Conservation (phyloP, 2,797 vertebrate species). For the Acanthurus tractus region DNA sequence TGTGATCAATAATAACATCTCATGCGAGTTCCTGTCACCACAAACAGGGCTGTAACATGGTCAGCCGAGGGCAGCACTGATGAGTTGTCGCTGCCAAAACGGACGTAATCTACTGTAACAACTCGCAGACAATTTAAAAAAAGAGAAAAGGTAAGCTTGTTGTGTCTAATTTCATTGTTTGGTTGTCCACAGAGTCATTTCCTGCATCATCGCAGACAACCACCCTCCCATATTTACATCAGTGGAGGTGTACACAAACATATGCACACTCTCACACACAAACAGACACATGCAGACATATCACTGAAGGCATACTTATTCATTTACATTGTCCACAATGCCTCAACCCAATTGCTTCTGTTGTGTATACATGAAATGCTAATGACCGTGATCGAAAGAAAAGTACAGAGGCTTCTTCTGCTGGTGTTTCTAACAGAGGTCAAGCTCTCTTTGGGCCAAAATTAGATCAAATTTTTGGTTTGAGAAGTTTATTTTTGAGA, state of each 20-base stretch:
- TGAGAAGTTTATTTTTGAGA: neutral
- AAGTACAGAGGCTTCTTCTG: neutral
- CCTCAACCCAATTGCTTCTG: conserved; percentile 32
- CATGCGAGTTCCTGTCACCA: neutral
- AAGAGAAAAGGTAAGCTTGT: neutral
- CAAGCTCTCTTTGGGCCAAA: neutral
- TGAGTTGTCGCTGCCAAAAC: neutral
- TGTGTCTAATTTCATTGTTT: conserved; percentile 31
- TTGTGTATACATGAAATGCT: conserved; percentile 65
- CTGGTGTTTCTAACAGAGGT: conserved; percentile 22
- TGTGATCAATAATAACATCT: conserved; percentile 9
- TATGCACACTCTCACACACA: neutral
- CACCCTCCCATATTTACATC: conserved; percentile 61
- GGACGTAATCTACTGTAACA: neutral
- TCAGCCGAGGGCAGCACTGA: neutral
- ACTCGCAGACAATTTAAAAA: neutral
- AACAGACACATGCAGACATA: conserved; percentile 2
- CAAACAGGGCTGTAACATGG: conserved; percentile 38
- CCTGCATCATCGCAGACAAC: conserved; percentile 13
- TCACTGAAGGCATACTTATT: conserved; percentile 7
- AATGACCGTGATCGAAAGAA: conserved; percentile 35
- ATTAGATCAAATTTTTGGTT: neutral
- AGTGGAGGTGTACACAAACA: conserved; percentile 48
- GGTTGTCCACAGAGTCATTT: conserved; percentile 16
- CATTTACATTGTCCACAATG: conserved; percentile 67